A percentile compares a stretch with the other conserved stretches of the same genome.
Evolutionary conservation across 2,797 vertebrate genomes (phyloP).

Genomic region (Anas flavirostris): DNA sequence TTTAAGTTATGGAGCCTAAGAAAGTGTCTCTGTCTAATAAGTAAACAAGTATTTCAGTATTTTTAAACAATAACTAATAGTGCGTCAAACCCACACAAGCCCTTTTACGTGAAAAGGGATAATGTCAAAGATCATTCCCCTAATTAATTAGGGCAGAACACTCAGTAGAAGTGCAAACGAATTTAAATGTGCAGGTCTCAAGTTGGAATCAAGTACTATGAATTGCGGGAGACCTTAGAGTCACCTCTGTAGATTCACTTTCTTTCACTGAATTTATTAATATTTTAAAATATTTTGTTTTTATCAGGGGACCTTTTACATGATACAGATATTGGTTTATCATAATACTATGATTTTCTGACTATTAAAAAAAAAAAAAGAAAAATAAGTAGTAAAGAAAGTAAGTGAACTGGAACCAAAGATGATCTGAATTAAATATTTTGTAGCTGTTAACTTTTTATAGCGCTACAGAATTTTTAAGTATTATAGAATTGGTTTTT

Average conservation of each 20-base stretch:
- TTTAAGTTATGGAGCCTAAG: neutral
- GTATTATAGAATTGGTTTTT: neutral
- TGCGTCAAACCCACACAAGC: neutral
- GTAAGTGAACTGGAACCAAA: constrained; percentile 25
- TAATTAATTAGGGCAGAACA: neutral
- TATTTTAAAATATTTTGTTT: constrained; percentile 2
- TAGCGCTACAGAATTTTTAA: neutral
- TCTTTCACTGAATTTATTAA: constrained; percentile 1
- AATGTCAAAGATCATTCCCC: neutral
- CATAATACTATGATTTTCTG: neutral
- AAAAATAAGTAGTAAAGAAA: neutral
- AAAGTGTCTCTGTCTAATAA: neutral
- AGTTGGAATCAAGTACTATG: neutral
- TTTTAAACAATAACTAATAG: neutral
- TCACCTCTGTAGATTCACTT: neutral
- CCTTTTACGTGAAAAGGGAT: neutral
- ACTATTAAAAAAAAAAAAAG: neutral
- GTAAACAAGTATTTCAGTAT: neutral
- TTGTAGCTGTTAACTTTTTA: neutral
- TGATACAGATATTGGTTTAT: neutral
- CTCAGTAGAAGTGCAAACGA: neutral
- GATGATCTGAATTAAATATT: constrained; percentile 13
- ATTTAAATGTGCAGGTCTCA: neutral
- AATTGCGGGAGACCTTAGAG: neutral
- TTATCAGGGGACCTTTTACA: neutral